Evolutionary conservation across 2,888 invertebrate species (phyloP).

Genomic region (Aporophyla lueneburgensis): DNA sequence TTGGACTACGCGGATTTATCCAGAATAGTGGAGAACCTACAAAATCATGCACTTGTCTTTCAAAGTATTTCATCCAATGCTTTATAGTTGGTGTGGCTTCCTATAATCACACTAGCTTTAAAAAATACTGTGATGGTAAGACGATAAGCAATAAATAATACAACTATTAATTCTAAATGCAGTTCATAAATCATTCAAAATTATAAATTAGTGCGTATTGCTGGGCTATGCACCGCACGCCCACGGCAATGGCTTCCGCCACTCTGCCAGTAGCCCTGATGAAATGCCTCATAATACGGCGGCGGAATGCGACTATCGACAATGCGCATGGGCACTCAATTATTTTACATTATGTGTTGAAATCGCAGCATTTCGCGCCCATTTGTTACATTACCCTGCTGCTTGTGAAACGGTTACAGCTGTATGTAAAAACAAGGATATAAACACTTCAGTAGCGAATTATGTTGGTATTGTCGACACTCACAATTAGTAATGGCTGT

Average conservation of each 20-base stretch:
- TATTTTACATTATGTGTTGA: constrained; percentile 67
- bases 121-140: neutral
- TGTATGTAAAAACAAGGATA: constrained; percentile 57
- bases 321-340: constrained; percentile 62
- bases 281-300: constrained; percentile 64
- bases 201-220: constrained; percentile 51
- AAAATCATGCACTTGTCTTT: no score
- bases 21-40: no score
- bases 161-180: constrained; percentile 25
- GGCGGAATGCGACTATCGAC: constrained; percentile 68
- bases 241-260: constrained; percentile 67
- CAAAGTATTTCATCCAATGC: no score
- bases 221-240: constrained; percentile 57
- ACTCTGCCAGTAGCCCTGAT: constrained; percentile 50
- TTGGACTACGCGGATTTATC: no score
- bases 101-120: neutral
- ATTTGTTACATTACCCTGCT: constrained; percentile 50
- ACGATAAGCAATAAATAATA: constrained; percentile 27
- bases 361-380: constrained; percentile 58
- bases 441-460: constrained; percentile 54
- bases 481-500: constrained; percentile 30
- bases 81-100: neutral
- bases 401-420: constrained; percentile 58
- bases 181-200: constrained; percentile 51
- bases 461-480: constrained; percentile 56